Percentiles rank a stretch among this genome's conserved stretches.
Evolutionary conservation across 2,888 invertebrate genomes (phyloP).

Genomic region (Rambutsinella grinnellia): DNA sequence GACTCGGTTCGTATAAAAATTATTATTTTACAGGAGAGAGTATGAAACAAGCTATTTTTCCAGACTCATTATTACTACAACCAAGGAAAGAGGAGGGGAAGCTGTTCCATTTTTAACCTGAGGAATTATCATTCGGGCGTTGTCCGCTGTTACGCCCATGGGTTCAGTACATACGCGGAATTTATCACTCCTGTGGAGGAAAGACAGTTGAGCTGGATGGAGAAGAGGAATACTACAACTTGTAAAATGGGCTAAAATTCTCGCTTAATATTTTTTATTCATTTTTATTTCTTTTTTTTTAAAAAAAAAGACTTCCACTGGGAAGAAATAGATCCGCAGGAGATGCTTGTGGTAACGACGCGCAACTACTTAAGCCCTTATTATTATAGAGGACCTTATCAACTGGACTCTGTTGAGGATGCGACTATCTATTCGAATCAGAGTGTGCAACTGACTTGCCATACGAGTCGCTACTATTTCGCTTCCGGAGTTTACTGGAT

Average conservation of each 20-base stretch:
- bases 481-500: conserved; percentile 58
- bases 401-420: neutral
- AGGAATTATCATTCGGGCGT: conserved; percentile 29
- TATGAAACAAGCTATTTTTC: neutral
- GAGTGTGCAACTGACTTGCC: conserved; percentile 23
- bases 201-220: conserved; percentile 7
- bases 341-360: conserved; percentile 46
- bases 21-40: too few species aligned
- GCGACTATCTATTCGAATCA: conserved; percentile 42
- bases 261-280: neutral
- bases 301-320: conserved; percentile 62
- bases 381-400: neutral
- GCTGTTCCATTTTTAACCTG: conserved; percentile 27
- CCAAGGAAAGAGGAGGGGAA: conserved; percentile 25
- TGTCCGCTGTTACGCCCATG: conserved; percentile 48
- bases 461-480: conserved; percentile 57
- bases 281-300: too few species aligned
- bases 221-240: conserved; percentile 34
- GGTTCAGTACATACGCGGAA: conserved; percentile 46
- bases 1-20: too few species aligned
- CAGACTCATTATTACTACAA: conserved; percentile 16
- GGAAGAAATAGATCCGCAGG: conserved; percentile 61
- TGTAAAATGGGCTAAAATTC: conserved; percentile 11
- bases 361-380: neutral
- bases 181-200: conserved; percentile 40